These are phyloP conservation scores for Tachycineta bicolor DNA, from an alignment of 2,113 vertebrate species.

Conservation along the genomic window DNA sequence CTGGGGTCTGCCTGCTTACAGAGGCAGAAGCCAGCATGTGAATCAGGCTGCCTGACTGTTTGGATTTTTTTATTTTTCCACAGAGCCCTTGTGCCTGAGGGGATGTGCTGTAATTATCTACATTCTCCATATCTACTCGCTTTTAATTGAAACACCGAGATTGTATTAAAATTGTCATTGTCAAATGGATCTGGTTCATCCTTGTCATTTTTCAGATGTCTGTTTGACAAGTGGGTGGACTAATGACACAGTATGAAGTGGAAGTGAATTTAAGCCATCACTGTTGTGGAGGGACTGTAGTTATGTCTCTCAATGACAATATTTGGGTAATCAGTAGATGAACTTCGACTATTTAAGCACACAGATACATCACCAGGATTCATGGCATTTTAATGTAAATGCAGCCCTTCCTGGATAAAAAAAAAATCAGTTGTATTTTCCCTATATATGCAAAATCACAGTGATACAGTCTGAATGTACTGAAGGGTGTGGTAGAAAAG, in stretches of 20 bases:
- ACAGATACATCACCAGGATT: not conserved
- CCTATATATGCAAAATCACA: fast-evolving
- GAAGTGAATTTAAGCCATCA: constrained; percentile 6
- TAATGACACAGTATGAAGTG: not conserved
- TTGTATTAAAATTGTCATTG: constrained; percentile 31
- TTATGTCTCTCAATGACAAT: constrained; percentile 14
- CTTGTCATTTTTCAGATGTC: not conserved
- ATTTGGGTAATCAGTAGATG: not conserved
- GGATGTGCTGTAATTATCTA: constrained; percentile 34
- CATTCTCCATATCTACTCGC: not conserved
- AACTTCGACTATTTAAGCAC: not conserved
- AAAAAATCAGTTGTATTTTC: not conserved
- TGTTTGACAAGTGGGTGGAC: not conserved
- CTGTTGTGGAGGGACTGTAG: not conserved
- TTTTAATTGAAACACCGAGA: constrained; percentile 19
- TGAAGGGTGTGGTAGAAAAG: not conserved
- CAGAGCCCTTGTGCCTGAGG: not conserved
- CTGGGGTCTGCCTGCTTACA: not conserved
- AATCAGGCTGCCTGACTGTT: not conserved
- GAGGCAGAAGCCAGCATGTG: constrained; percentile 3
- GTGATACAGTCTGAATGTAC: not conserved
- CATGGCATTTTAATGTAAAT: not conserved
- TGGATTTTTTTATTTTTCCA: not conserved
- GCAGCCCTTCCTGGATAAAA: not conserved
- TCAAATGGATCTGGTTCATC: not conserved